Conservation (phyloP, 2,113 vertebrate genomes). For the Sinocyclocheilus grahami region DNA sequence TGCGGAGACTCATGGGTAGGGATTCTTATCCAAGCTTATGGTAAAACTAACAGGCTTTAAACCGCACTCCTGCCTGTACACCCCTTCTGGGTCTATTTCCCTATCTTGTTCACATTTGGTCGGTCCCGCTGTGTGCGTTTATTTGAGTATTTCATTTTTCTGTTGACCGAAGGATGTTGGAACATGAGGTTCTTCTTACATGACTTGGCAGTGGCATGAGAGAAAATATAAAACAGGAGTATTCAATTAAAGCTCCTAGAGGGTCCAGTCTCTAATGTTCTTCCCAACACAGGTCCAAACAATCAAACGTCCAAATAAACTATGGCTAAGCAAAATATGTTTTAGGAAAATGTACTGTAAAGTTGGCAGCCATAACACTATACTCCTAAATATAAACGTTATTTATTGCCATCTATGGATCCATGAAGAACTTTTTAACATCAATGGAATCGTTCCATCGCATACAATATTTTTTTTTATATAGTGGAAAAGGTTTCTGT, state of each 20-base stretch:
- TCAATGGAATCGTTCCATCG: not conserved
- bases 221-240: constrained; percentile 1
- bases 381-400: not conserved
- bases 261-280: not conserved
- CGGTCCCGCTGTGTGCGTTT: constrained; percentile 1
- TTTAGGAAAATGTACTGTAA: not conserved
- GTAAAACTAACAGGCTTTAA: constrained; percentile 34
- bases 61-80: not conserved
- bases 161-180: constrained; percentile 32
- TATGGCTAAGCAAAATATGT: not conserved
- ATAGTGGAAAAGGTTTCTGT: too few species aligned
- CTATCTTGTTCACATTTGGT: not conserved
- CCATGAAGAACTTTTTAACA: not conserved
- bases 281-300: not conserved
- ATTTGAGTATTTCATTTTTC: constrained; percentile 35
- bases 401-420: not conserved
- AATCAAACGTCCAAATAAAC: not conserved
- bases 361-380: not conserved
- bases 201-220: constrained; percentile 22
- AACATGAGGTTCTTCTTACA: constrained; percentile 25
- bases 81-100: constrained; percentile 2
- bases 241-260: constrained; percentile 10
- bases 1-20: not conserved
- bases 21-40: constrained; percentile 18
- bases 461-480: not conserved